phyloP scores from a whole-genome alignment of 2,888 invertebrate species.

The Eilema sororculum region DNA sequence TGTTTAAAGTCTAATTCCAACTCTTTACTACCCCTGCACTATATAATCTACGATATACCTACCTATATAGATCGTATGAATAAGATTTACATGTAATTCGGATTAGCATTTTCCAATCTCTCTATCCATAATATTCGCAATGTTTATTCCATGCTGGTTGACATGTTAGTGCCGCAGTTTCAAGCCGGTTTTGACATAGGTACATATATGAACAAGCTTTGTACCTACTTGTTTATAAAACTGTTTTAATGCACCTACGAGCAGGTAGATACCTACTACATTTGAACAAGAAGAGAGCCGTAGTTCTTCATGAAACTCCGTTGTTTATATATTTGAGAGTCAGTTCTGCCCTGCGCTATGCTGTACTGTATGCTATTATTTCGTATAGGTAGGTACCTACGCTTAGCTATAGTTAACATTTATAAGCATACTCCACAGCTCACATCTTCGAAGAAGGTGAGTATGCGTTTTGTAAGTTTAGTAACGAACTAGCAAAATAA shows the following conservation, averaged over 20 bases:
- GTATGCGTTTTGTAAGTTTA: too few species aligned
- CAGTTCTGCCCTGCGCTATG: too few species aligned
- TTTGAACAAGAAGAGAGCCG: neutral
- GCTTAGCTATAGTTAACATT: too few species aligned
- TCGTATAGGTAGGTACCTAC: too few species aligned
- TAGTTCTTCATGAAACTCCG: neutral
- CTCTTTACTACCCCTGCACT: neutral
- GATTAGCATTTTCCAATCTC: neutral
- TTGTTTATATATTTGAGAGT: neutral
- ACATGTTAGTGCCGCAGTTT: constrained; percentile 3
- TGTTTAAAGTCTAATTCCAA: neutral
- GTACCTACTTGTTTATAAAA: neutral
- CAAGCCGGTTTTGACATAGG: neutral
- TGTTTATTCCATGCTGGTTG: neutral
- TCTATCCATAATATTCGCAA: neutral
- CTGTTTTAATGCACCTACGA: neutral
- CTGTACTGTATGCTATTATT: too few species aligned
- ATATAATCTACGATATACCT: neutral
- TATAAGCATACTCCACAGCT: too few species aligned
- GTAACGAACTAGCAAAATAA: too few species aligned
- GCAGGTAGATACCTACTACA: too few species aligned
- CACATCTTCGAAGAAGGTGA: too few species aligned
- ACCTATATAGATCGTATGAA: neutral
- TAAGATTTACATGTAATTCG: constrained; percentile 1
- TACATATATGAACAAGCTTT: neutral